Evolutionary conservation across 2,113 vertebrate species (phyloP).

Genomic region (Eptesicus fuscus): DNA sequence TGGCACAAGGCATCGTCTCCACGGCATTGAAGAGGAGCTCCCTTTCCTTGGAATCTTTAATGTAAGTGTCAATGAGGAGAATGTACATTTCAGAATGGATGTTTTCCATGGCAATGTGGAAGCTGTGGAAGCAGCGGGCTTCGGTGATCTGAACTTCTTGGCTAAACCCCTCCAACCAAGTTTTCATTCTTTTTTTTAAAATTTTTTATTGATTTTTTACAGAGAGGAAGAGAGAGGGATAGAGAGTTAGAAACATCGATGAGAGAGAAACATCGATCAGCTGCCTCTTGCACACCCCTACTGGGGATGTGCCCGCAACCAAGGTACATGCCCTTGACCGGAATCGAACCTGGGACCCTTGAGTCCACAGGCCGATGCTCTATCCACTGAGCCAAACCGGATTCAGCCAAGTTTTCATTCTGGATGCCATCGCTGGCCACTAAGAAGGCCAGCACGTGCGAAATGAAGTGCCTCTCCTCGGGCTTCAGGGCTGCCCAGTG

Average conservation of each 20-base stretch:
- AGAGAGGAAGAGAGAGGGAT: too few relatives aligned
- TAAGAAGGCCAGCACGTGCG: conserved; percentile 95
- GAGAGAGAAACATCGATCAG: too few relatives aligned
- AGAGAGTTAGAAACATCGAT: too few relatives aligned
- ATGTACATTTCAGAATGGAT: conserved; percentile 99
- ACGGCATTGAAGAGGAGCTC: conserved; percentile 98
- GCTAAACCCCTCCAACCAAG: conserved; percentile 97
- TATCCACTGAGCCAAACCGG: too few relatives aligned
- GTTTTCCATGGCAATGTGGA: conserved; percentile 99
- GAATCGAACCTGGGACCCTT: too few relatives aligned
- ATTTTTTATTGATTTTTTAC: too few relatives aligned
- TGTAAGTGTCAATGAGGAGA: conserved; percentile 96
- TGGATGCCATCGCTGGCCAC: conserved; percentile 97
- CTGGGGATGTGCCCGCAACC: too few relatives aligned
- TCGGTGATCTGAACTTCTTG: conserved; percentile 97
- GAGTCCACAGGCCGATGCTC: too few relatives aligned
- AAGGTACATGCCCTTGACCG: too few relatives aligned
- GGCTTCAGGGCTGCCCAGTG: too few relatives aligned
- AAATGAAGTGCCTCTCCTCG: conserved; percentile 94
- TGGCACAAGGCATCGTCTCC: conserved; percentile 94
- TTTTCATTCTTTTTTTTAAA: conserved; percentile 99
- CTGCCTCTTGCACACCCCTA: too few relatives aligned
- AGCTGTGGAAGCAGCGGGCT: conserved; percentile 97
- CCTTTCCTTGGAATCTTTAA: conserved; percentile 92
- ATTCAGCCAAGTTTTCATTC: conserved; percentile 98